Conservation (phyloP, 2,888 invertebrate genomes). For the Xylota sylvarum region DNA sequence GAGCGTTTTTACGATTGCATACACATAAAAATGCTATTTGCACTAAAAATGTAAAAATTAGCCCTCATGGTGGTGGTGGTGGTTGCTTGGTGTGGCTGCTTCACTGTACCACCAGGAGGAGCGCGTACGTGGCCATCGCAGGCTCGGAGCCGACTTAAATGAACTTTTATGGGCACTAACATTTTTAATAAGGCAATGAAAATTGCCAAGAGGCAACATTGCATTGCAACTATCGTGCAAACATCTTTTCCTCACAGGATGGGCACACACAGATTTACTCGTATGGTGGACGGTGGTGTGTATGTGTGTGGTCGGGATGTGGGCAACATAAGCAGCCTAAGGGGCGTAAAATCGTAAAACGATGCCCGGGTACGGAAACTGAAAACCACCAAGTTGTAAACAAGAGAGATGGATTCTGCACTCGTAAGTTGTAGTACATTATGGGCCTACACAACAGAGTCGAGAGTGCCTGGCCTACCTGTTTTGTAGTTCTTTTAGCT, state of each 20-base stretch:
- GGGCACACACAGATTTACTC: conserved; percentile 15
- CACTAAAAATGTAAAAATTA: conserved; percentile 76
- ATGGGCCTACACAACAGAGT: conserved; percentile 17
- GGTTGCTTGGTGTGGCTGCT: not conserved
- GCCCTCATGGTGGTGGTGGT: conserved; percentile 39
- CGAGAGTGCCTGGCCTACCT: conserved; percentile 52
- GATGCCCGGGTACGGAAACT: conserved; percentile 29
- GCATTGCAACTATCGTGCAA: conserved; percentile 71
- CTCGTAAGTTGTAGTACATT: conserved; percentile 42
- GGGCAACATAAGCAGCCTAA: conserved; percentile 18
- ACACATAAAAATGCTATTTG: conserved; percentile 76
- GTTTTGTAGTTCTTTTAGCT: conserved; percentile 28
- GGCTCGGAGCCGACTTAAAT: conserved; percentile 62
- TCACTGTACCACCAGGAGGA: too few species aligned
- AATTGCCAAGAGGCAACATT: conserved; percentile 69
- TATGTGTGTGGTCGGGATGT: not conserved
- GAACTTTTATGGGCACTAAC: conserved; percentile 74
- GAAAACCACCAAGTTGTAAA: conserved; percentile 41
- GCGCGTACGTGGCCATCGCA: conserved; percentile 40
- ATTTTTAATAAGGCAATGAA: conserved; percentile 77
- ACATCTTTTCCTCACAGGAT: conserved; percentile 21
- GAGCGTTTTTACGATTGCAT: conserved; percentile 76
- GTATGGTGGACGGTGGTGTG: not conserved
- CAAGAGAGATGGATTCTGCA: conserved; percentile 50
- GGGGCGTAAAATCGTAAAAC: conserved; percentile 46